A percentile compares a stretch with the other conserved stretches of the same genome.
Evolutionary conservation across 1,140 invertebrate genomes (phyloP).

Genomic region (Microplitis mediator): DNA sequence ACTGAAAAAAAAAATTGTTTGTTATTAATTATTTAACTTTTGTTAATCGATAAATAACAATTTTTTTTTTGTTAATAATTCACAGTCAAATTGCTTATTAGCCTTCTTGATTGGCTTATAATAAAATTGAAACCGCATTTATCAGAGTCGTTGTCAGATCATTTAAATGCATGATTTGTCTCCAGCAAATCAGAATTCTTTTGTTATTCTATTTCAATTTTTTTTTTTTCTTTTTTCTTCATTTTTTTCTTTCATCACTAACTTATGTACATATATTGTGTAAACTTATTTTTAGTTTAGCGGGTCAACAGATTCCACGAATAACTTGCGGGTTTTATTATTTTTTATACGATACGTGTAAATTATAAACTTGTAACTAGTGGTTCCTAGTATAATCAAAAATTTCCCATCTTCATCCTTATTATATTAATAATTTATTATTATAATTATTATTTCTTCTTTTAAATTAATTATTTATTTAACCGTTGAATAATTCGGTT

Average conservation of each 20-base stretch:
- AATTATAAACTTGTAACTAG: slow-evolving; percentile 28
- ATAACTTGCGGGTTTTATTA: not conserved
- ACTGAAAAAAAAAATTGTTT: too few relatives aligned
- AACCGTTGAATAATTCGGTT: slow-evolving; percentile 68
- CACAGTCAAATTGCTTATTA: slow-evolving; percentile 24
- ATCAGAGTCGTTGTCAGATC: slow-evolving; percentile 13
- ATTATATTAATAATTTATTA: not conserved
- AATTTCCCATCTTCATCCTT: not conserved
- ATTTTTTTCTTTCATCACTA: slow-evolving; percentile 24
- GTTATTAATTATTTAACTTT: not conserved
- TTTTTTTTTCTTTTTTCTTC: not conserved
- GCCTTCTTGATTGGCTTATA: not conserved
- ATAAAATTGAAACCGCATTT: slow-evolving; percentile 18
- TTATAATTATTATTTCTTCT: not conserved
- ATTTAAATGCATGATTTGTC: slow-evolving; percentile 29
- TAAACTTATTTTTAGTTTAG: slow-evolving; percentile 36
- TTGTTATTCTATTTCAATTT: not conserved
- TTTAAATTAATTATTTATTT: slow-evolving; percentile 60
- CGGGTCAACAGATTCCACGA: slow-evolving; percentile 32
- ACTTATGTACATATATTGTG: slow-evolving; percentile 41
- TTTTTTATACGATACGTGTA: slow-evolving; percentile 26
- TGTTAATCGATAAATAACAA: slow-evolving; percentile 13
- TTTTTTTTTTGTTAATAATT: slow-evolving; percentile 19
- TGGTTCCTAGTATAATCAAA: slow-evolving; percentile 10
- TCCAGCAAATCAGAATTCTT: slow-evolving; percentile 26